phyloP scores from a whole-genome alignment of 2,888 invertebrate genomes.

The Cloeon dipterum region DNA sequence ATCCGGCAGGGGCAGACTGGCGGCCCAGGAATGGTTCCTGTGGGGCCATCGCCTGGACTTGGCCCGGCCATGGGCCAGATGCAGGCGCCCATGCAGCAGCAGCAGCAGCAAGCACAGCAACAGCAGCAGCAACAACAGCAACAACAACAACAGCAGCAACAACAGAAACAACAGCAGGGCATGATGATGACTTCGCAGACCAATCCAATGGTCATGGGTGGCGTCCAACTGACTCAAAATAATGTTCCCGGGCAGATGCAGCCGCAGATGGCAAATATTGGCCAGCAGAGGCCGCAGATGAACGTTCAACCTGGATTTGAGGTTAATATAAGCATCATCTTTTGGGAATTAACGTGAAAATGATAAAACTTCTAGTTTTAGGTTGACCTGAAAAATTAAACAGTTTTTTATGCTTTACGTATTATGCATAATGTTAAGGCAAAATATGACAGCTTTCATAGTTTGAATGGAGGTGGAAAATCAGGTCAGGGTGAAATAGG shows the following conservation, averaged over 20 bases:
- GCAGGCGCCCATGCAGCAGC: background rate
- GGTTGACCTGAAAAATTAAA: too few relatives aligned
- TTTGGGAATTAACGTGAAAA: too few relatives aligned
- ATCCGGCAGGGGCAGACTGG: constrained; percentile 25
- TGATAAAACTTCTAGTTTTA: too few relatives aligned
- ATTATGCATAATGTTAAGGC: too few relatives aligned
- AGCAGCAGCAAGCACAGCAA: constrained; percentile 13
- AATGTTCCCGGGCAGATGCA: constrained; percentile 4
- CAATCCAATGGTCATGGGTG: constrained; percentile 28
- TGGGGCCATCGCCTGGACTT: background rate
- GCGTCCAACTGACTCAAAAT: constrained; percentile 28
- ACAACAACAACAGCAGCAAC: constrained; percentile 8
- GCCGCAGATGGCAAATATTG: background rate
- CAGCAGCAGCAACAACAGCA: constrained; percentile 19
- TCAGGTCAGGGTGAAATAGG: too few relatives aligned
- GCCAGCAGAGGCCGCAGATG: background rate
- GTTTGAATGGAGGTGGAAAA: too few relatives aligned
- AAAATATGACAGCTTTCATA: too few relatives aligned
- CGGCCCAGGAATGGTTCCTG: background rate
- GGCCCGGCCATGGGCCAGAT: background rate
- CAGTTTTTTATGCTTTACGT: too few relatives aligned
- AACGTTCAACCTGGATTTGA: too few relatives aligned
- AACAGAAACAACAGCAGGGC: constrained; percentile 13
- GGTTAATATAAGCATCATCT: too few relatives aligned
- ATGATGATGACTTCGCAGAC: constrained; percentile 28